Percentiles rank a stretch among this genome's conserved stretches.
Evolutionary conservation across 2,113 vertebrate species (phyloP).

Genomic region (Peromyscus maniculatus): DNA sequence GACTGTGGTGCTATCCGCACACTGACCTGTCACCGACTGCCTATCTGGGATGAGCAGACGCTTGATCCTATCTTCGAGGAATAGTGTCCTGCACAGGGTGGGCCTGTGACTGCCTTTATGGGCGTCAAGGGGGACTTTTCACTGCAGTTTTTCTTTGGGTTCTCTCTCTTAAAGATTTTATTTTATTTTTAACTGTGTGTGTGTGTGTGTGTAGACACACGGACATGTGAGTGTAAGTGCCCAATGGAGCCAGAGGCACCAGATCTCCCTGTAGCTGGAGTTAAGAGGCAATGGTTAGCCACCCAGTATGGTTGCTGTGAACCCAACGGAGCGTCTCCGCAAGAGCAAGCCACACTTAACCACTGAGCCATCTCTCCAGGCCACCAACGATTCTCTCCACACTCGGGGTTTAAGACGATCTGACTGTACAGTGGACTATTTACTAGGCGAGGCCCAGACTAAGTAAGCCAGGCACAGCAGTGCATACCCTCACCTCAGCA

Average conservation of each 20-base stretch:
- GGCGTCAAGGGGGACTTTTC: background rate
- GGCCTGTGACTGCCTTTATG: background rate
- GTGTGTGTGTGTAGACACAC: background rate
- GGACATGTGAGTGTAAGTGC: background rate
- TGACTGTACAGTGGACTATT: background rate
- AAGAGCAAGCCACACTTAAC: background rate
- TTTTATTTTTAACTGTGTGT: background rate
- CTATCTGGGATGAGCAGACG: background rate
- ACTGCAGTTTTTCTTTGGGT: background rate
- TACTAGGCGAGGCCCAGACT: background rate
- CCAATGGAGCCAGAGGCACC: background rate
- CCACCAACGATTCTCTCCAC: background rate
- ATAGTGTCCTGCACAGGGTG: background rate
- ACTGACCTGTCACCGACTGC: background rate
- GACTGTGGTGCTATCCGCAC: background rate
- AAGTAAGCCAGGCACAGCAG: background rate
- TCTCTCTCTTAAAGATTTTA: background rate
- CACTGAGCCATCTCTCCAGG: background rate
- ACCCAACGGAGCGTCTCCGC: background rate
- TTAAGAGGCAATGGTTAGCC: background rate
- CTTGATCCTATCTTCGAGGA: too few species aligned
- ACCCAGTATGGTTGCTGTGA: background rate
- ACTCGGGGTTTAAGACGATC: background rate
- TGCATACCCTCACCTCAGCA: too few species aligned
- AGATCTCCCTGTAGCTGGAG: background rate